Conservation (phyloP, 2,888 invertebrate species). For the Rhopalosiphum nymphaeae region DNA sequence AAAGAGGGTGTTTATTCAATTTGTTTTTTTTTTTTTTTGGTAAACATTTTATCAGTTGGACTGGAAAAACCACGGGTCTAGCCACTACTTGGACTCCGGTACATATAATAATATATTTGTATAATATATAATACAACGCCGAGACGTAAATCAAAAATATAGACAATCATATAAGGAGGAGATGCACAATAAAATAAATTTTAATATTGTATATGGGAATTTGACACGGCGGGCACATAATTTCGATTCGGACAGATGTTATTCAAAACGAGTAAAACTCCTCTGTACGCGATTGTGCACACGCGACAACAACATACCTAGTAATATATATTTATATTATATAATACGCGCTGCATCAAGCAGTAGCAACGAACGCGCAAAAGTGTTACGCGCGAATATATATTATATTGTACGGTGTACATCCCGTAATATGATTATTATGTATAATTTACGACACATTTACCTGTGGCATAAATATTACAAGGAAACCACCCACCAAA, state of each 20-base stretch:
- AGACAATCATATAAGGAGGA: background rate
- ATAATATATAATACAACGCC: slow-evolving; percentile 7
- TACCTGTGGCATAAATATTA: background rate
- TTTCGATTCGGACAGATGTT: slow-evolving; percentile 63
- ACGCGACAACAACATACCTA: background rate
- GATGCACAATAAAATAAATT: background rate
- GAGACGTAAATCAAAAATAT: background rate
- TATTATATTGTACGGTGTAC: background rate
- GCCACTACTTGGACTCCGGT: background rate
- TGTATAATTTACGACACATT: background rate
- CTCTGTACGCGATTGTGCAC: background rate
- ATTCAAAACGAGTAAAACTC: slow-evolving; percentile 15
- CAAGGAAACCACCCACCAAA: background rate
- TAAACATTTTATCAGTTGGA: slow-evolving; percentile 30
- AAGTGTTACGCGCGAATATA: background rate
- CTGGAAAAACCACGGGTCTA: background rate
- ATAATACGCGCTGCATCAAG: background rate
- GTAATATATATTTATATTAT: background rate
- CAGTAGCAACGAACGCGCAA: background rate
- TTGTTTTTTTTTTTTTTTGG: background rate
- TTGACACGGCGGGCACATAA: slow-evolving; percentile 31
- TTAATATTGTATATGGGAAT: background rate
- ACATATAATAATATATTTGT: background rate
- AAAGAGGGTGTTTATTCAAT: background rate
- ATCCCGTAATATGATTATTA: background rate